Conservation (phyloP, 2,797 vertebrate species). For the Odontamblyopus rebecca region DNA sequence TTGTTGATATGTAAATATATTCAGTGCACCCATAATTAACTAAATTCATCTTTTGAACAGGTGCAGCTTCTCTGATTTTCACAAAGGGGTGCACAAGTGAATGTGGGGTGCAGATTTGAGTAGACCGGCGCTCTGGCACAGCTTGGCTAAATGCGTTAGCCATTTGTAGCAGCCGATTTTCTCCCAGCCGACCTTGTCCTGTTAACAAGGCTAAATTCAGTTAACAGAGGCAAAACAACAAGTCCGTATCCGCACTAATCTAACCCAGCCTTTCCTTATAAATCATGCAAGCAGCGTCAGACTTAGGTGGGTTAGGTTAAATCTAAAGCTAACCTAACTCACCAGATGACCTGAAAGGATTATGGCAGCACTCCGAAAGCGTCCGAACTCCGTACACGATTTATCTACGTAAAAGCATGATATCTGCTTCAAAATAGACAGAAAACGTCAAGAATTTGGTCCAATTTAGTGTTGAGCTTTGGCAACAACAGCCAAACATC, state of each 20-base stretch:
- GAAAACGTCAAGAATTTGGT: not conserved
- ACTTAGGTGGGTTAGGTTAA: not conserved
- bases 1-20: too few species aligned
- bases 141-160: constrained; percentile 42
- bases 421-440: not conserved
- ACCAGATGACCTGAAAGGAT: constrained; percentile 41
- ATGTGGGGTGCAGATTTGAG: not conserved
- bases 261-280: not conserved
- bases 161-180: constrained; percentile 20
- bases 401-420: constrained; percentile 17
- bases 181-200: constrained; percentile 30
- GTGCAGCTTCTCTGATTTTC: not conserved
- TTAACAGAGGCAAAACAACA: not conserved
- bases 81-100: too few species aligned
- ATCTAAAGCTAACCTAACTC: constrained; percentile 38
- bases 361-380: constrained; percentile 22
- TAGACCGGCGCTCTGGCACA: not conserved
- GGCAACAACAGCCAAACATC: constrained; percentile 8
- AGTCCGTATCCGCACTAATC: not conserved
- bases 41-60: not conserved
- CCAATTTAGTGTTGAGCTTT: not conserved
- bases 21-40: not conserved
- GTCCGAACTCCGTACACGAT: constrained; percentile 17
- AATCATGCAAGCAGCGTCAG: not conserved
- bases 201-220: constrained; percentile 14